Base-by-base conservation (phyloP, 2,797 vertebrate species). In the Sebastes jordani region DNA sequence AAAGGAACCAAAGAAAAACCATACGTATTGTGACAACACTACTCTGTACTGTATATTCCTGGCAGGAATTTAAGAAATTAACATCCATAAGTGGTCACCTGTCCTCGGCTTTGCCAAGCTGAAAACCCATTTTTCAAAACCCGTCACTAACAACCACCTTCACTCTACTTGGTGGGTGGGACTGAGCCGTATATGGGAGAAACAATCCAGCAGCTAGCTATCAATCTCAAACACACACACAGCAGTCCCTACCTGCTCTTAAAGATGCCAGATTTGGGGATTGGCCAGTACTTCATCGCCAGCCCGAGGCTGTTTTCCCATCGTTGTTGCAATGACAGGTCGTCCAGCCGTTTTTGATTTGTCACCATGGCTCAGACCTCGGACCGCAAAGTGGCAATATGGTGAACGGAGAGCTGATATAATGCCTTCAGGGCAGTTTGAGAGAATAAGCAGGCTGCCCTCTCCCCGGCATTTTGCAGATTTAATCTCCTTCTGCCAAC, bases 221-320 rank as follows among this genome's bases (percentile, higher is more conserved):
- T 92, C 74, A 78, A 82, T 92, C 87, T 80, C 25, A 49, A 68
- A 30, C 25, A 34, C 66, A 79, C 85, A 62, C 72, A 62, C 71
- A 73, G 71, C 49, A 55, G 74, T 71, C 76, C 2, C n/a, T 16
- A 76, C 68, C 66, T 74, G 66, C 83, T 79, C 78, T 62, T 85
- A 76, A 86, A 90, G 52, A 75, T 90, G 87, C 66, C 82, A 86
- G 86, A 87, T 91, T 75, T 81, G 56, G 67, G 79, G 77, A 86
- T 81, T 79, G 84, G 78, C 80, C 78, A 14, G 82, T 80, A 79
- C 74, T 81, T 89, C 71, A 87, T 71, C 27, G 68, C 56, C 14
- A 29, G 78, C 89, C 84, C 1, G 11, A 20, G 84, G 90, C 82
- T 82, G 66, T 81, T 92, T 88, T 83, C 70, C 58, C 77, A 58